Percentiles rank a stretch among this genome's conserved stretches.
Conservation (phyloP, 2,888 invertebrate species). For the Terebella lapidaria region DNA sequence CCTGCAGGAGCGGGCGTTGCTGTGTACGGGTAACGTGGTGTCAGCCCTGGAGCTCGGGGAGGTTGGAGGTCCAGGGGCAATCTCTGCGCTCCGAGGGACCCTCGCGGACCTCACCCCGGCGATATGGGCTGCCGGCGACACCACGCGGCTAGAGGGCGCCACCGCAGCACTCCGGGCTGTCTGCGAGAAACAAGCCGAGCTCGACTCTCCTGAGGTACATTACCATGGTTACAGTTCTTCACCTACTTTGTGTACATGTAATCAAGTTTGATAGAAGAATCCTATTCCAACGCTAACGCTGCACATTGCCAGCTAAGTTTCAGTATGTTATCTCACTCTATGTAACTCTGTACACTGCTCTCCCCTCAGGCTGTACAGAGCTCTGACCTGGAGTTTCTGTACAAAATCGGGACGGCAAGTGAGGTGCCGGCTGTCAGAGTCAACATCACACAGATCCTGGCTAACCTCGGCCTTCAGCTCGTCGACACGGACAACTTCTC, state of each 20-base stretch:
- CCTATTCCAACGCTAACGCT: too few species aligned
- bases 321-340: too few species aligned
- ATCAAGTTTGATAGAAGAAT: too few species aligned
- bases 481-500: too few species aligned
- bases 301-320: too few species aligned
- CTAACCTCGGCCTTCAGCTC: slow-evolving; percentile 35
- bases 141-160: slow-evolving; percentile 63
- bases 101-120: slow-evolving; percentile 65
- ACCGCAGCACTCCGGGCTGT: slow-evolving; percentile 71
- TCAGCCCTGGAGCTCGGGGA: slow-evolving; percentile 62
- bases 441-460: slow-evolving; percentile 36
- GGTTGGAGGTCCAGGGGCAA: slow-evolving; percentile 60
- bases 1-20: slow-evolving; percentile 63
- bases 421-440: slow-evolving; percentile 32
- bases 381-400: slow-evolving; percentile 40
- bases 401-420: slow-evolving; percentile 35
- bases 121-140: slow-evolving; percentile 56
- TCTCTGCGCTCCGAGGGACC: slow-evolving; percentile 62
- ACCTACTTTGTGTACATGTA: too few species aligned
- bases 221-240: too few species aligned
- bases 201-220: slow-evolving; percentile 44
- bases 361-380: slow-evolving; percentile 31
- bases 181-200: slow-evolving; percentile 63
- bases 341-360: too few species aligned
- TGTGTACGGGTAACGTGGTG: slow-evolving; percentile 69